Evolutionary conservation across 2,113 vertebrate genomes (phyloP), one percentile per base, ranked within the genome.

Genomic region (Misgurnus anguillicaudatus): DNA sequence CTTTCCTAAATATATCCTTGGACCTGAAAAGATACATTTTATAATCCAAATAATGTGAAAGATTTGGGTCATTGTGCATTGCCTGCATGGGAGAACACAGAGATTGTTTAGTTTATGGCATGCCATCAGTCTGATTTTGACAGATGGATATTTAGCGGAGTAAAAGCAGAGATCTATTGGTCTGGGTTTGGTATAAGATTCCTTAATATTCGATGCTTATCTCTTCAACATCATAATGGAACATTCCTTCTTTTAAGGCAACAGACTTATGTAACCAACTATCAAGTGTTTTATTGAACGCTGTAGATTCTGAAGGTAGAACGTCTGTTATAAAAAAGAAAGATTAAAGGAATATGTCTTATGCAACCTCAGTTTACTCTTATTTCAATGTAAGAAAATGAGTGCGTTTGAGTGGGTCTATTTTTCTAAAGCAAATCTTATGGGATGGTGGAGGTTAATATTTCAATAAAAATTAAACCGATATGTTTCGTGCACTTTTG

Each of bases 161-260:
- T 62, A 58, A 75, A 62, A 62, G 24, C 58, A 16, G 42, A 47
- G 10, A 16, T 75, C 42, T 75, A 11, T 62, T 62, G 45, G 42
- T 62, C 42, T 36, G 39, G 24, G 14, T 61, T 75, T 45, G 21
- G 39, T 62, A 31, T 31, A 17, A 48, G 36, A 36, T 47, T 62
- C 14, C 58, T 62, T 39, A 21, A 13, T 47, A 39, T 75, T 21
- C 36, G 19, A 36, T 24, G 3, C 41, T 75, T 16, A 62, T 79
- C 57, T 62, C 51, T 57, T 11, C 57, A 71, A 31, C 58, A 64
- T 60, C 57, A 79, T 53, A 79, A 79, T 63, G 77, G 77, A 79
- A 79, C 66, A 71, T 79, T 79, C 67, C 57, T 51, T n/a, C 68
- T 63, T n/a, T 31, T 21, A 16, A 17, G 21, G 45, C 13, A 36